Base-by-base conservation (phyloP, 2,797 vertebrate species). In the Intellagama lesueurii region DNA sequence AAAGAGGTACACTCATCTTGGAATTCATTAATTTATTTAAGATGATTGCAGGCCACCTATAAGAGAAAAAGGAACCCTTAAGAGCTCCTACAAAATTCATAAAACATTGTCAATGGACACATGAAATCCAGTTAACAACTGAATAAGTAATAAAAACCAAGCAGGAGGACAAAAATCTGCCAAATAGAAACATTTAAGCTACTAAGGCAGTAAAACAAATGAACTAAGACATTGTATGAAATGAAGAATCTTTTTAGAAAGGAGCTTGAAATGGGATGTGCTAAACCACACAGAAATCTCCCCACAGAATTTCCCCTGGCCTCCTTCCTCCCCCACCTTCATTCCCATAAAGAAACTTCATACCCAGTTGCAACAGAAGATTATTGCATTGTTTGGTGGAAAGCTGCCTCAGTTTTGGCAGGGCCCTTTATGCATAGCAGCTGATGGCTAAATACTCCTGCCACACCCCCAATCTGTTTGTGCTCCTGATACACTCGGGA, bases 401-500 rank as follows among this genome's bases (percentile, higher is more conserved):
- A 32, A 86, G 85, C 52, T 16, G 0, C 88, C 90, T 64, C 81
- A 40, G 76, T 35, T 90, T 91, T 91, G 93, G 94, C 94, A 94
- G 79, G 1, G 22, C 30, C 35, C 30, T 24, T 52, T 75, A 0
- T 0, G 11, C 6, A 7, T 17, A 93, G 88, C 95, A 96, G 93
- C 94, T 95, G 95, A 94, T 82, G 6, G 5, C 79, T 92, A 87
- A 95, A 85, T 83, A 80, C 86, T 0, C 0, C 77, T 0, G 69
- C 89, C 94, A 94, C 89, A 94, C 86, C 95, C 85, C 91, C 92
- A 91, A 56, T 94, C 95, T 96, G 95, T 92, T 90, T 77, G 44
- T 85, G 83, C 87, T 56, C 24, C 56, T 84, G 87, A 73, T 87
- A 35, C 82, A 91, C 87, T 91, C 94, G 91, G 64, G 93, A 69